A percentile compares a stretch with the other conserved stretches of the same genome.
Evolutionary conservation across 30 jellyfish, hydroid and myxozoan species (phyloP).

Genomic region (Hydra vulgaris): DNA sequence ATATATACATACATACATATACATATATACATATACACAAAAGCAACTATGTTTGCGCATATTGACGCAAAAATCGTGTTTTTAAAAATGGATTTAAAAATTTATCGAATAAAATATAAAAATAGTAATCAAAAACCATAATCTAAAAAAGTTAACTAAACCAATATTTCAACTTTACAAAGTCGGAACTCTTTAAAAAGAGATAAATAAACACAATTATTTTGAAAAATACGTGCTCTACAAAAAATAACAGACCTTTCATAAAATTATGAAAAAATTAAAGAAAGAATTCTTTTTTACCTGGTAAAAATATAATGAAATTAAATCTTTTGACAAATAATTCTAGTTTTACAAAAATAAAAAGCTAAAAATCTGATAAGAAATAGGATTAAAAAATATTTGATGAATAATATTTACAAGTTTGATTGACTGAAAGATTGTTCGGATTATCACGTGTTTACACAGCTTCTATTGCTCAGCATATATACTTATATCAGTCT

Average conservation of each 20-base stretch:
- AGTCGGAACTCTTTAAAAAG: not conserved
- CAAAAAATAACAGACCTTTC: not conserved
- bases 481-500: conserved; percentile 24
- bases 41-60: too few relatives aligned
- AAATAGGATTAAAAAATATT: not conserved
- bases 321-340: not conserved
- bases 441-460: too few relatives aligned
- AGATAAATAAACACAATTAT: not conserved
- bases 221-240: not conserved
- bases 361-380: not conserved
- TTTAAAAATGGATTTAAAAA: too few relatives aligned
- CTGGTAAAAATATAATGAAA: not conserved
- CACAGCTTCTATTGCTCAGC: not conserved
- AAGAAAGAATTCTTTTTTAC: not conserved
- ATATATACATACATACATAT: too few relatives aligned
- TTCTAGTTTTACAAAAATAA: not conserved
- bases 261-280: not conserved
- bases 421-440: not conserved
- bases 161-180: not conserved
- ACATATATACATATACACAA: too few relatives aligned
- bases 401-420: not conserved
- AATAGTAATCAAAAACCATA: not conserved
- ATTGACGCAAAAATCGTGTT: too few relatives aligned
- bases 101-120: not conserved
- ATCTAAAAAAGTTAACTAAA: not conserved